Percentiles rank a stretch among this genome's conserved stretches.
Evolutionary conservation across 2,888 invertebrate genomes (phyloP).

Genomic region (Sisyra terminalis): DNA sequence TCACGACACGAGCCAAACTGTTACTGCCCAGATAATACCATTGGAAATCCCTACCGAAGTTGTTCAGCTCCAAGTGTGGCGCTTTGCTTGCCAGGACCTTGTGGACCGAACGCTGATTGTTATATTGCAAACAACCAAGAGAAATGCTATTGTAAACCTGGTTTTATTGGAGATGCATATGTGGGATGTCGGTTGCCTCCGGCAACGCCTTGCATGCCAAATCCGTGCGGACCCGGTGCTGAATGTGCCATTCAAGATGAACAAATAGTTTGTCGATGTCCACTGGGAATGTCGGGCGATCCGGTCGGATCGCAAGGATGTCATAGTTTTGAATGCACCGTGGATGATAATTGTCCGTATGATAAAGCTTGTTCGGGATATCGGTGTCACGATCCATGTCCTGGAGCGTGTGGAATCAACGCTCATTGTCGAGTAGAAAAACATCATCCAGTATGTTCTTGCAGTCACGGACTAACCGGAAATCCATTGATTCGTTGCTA

Average conservation of each 20-base stretch:
- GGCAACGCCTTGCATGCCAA: slow-evolving; percentile 54
- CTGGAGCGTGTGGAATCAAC: slow-evolving; percentile 62
- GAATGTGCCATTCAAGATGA: slow-evolving; percentile 53
- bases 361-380: slow-evolving; percentile 65
- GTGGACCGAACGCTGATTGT: slow-evolving; percentile 69
- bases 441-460: slow-evolving; percentile 67
- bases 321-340: slow-evolving; percentile 62
- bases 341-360: slow-evolving; percentile 59
- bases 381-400: slow-evolving; percentile 66
- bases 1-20: slow-evolving; percentile 63
- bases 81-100: slow-evolving; percentile 67
- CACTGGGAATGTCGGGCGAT: slow-evolving; percentile 59
- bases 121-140: slow-evolving; percentile 68
- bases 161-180: slow-evolving; percentile 65
- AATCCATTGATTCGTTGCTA: slow-evolving; percentile 64
- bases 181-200: slow-evolving; percentile 55
- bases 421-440: slow-evolving; percentile 57
- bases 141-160: slow-evolving; percentile 64
- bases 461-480: slow-evolving; percentile 52
- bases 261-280: slow-evolving; percentile 54
- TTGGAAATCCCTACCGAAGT: slow-evolving; percentile 68
- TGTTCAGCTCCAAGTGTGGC: slow-evolving; percentile 46
- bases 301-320: slow-evolving; percentile 56
- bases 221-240: slow-evolving; percentile 67
- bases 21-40: slow-evolving; percentile 65